Percentiles rank a stretch among this genome's conserved stretches.
Conservation (phyloP, 2,888 invertebrate genomes). For the Chrysina gloriosa region DNA sequence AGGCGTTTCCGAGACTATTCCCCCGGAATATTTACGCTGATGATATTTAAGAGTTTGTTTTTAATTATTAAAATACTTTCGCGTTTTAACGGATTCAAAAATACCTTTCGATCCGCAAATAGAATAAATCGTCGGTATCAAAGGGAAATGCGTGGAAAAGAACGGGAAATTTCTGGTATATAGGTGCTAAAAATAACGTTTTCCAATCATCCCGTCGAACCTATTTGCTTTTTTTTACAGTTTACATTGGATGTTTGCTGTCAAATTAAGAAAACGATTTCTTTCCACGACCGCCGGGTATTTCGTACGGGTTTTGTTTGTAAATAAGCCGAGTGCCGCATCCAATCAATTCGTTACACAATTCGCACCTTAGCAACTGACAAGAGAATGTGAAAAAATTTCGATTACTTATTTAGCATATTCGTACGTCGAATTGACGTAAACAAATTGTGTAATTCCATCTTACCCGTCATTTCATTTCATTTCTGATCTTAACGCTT, state of each 20-base stretch:
- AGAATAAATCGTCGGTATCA: too few species aligned
- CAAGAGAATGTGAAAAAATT: neutral
- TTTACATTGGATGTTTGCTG: neutral
- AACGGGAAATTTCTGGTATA: neutral
- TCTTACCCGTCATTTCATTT: neutral
- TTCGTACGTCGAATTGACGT: constrained; percentile 5
- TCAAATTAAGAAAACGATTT: constrained; percentile 1
- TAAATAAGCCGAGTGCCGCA: neutral
- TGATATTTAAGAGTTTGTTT: too few species aligned
- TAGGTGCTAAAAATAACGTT: neutral
- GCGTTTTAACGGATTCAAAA: too few species aligned
- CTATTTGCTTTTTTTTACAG: constrained; percentile 7
- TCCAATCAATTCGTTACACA: neutral
- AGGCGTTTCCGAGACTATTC: too few species aligned
- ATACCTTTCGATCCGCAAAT: too few species aligned
- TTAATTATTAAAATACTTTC: too few species aligned
- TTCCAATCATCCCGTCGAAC: constrained; percentile 1
- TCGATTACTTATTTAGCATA: neutral
- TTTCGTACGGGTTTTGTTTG: neutral
- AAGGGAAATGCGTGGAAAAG: neutral
- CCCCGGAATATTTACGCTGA: too few species aligned
- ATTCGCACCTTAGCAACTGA: neutral
- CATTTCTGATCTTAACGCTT: too few species aligned
- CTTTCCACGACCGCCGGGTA: neutral
- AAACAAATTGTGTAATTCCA: neutral